Conservation (phyloP, 92 coral and sea anemone genomes). For the Phenganax subtilis region DNA sequence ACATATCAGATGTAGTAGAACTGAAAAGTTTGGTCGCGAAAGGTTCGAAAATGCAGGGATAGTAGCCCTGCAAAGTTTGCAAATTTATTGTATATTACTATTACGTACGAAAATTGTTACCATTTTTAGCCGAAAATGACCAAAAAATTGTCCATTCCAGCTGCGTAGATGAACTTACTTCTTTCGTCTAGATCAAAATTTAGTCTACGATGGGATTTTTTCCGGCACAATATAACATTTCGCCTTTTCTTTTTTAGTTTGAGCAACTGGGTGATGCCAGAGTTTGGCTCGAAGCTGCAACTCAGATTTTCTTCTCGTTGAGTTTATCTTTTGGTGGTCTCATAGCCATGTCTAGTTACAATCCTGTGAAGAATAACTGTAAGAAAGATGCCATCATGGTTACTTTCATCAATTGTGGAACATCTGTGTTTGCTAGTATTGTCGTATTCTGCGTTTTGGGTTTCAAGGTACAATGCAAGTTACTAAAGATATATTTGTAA, state of each 20-base stretch:
- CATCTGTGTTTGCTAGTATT: constrained; percentile 87
- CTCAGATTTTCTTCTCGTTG: constrained; percentile 90
- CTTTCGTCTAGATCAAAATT: no score
- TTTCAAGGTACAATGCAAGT: constrained; percentile 63
- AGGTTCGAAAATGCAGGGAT: no score
- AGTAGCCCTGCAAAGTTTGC: no score
- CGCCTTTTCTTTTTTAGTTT: constrained; percentile 53
- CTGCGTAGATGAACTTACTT: no score
- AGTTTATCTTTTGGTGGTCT: constrained; percentile 96
- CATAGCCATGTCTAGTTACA: constrained; percentile 94
- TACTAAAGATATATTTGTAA: no score
- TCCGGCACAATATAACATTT: not conserved
- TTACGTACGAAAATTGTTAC: no score
- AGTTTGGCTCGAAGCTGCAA: constrained; percentile 98
- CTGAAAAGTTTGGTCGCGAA: no score
- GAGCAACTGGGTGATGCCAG: constrained; percentile 58
- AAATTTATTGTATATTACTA: no score
- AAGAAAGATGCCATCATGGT: constrained; percentile 90
- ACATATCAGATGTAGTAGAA: no score
- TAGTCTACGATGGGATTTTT: no score
- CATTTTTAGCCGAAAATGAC: no score
- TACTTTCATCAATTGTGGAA: constrained; percentile 88
- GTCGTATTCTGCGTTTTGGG: constrained; percentile 90
- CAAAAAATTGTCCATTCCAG: no score
- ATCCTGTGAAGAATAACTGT: constrained; percentile 91